Percentiles rank a stretch among this genome's conserved stretches.
Evolutionary conservation across 2,888 invertebrate species (phyloP).

Genomic region (Watsonalla cultraria): DNA sequence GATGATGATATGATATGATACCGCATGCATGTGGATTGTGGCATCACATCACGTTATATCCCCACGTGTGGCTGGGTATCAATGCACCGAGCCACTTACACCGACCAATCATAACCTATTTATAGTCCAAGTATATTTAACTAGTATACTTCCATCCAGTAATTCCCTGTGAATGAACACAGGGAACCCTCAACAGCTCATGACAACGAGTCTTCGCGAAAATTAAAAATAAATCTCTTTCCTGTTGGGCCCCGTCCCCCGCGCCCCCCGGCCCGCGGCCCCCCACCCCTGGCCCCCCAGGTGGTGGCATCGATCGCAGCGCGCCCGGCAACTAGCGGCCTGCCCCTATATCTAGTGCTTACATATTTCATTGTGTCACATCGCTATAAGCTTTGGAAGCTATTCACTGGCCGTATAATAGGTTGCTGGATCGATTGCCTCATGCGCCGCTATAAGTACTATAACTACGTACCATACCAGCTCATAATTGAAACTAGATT

Average conservation of each 20-base stretch:
- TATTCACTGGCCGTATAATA: too few species aligned
- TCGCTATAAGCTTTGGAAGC: too few species aligned
- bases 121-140: background rate
- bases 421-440: too few species aligned
- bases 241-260: constrained; percentile 3
- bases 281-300: constrained; percentile 5
- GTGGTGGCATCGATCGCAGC: constrained; percentile 31
- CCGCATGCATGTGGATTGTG: too few species aligned
- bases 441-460: too few species aligned
- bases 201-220: constrained; percentile 18
- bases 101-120: background rate
- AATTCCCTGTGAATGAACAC: background rate
- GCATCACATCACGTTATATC: too few species aligned
- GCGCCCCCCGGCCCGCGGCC: background rate
- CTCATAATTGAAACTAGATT: too few species aligned
- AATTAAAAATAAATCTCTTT: constrained; percentile 35
- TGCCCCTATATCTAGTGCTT: constrained; percentile 9
- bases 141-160: background rate
- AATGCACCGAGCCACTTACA: too few species aligned
- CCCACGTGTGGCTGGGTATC: too few species aligned
- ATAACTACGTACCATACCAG: too few species aligned
- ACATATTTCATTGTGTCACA: constrained; percentile 2
- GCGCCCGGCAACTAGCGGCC: constrained; percentile 30
- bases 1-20: too few species aligned
- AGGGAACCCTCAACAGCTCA: background rate